A percentile compares a stretch with the other conserved stretches of the same genome.
Evolutionary conservation across 2,113 vertebrate genomes (phyloP).

Genomic region (Columba livia): DNA sequence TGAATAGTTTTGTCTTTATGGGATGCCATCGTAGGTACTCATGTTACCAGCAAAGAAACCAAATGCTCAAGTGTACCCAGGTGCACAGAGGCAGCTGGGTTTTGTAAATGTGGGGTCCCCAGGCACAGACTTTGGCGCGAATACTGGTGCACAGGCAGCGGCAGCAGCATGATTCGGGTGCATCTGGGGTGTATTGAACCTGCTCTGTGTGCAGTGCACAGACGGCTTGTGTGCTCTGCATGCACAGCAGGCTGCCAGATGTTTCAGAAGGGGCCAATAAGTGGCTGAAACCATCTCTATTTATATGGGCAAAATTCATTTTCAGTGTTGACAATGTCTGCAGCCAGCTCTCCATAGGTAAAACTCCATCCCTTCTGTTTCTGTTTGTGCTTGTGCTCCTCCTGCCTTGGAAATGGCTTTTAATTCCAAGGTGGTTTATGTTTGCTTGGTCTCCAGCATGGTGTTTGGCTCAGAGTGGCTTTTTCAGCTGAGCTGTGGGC

Average conservation of each 20-base stretch:
- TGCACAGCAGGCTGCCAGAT: not conserved
- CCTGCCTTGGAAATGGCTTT: not conserved
- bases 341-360: not conserved
- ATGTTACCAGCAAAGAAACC: not conserved
- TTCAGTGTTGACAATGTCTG: not conserved
- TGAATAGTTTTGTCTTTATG: not conserved
- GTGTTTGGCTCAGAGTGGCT: not conserved
- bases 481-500: not conserved
- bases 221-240: accelerated
- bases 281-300: not conserved
- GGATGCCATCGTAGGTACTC: not conserved
- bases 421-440: not conserved
- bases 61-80: accelerated
- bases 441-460: not conserved
- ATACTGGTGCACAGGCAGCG: not conserved
- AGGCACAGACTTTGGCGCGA: not conserved
- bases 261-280: not conserved
- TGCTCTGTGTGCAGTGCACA: not conserved
- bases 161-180: not conserved
- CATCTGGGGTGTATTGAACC: not conserved
- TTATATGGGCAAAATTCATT: not conserved
- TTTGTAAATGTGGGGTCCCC: not conserved
- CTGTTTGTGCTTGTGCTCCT: not conserved
- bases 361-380: not conserved
- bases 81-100: not conserved